Conservation (phyloP, 2,888 invertebrate genomes). For the Lasioglossum calceatum region DNA sequence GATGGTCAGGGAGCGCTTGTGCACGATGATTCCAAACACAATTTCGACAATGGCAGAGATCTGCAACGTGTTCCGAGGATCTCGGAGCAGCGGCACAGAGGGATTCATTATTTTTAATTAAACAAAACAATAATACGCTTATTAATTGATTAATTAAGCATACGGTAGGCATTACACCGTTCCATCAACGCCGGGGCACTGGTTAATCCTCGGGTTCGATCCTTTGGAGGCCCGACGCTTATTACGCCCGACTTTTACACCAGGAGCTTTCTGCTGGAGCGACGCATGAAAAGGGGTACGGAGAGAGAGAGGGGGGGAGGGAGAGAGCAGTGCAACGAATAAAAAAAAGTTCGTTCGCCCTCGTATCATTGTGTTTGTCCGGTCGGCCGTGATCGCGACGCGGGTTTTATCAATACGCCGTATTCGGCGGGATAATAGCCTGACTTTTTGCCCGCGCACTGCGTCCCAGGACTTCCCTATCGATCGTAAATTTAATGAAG, state of each 20-base stretch:
- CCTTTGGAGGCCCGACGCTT: conserved; percentile 63
- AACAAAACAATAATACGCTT: conserved; percentile 78
- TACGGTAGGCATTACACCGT: conserved; percentile 67
- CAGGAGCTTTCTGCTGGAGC: conserved; percentile 42
- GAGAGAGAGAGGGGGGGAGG: background rate
- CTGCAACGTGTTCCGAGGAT: conserved; percentile 29
- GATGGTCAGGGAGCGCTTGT: background rate
- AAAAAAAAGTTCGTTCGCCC: conserved; percentile 53
- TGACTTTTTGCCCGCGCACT: conserved; percentile 52
- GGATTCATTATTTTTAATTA: conserved; percentile 79
- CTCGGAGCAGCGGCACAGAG: conserved; percentile 42
- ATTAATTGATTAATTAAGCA: conserved; percentile 79
- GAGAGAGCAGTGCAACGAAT: background rate
- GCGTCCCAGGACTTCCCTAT: conserved; percentile 47
- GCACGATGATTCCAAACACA: conserved; percentile 47
- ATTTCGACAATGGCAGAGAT: conserved; percentile 39
- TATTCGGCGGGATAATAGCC: conserved; percentile 61
- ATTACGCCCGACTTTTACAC: conserved; percentile 64
- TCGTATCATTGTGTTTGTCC: conserved; percentile 58
- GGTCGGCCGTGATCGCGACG: conserved; percentile 57
- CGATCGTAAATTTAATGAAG: conserved; percentile 61
- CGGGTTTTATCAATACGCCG: conserved; percentile 59
- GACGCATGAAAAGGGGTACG: conserved; percentile 25
- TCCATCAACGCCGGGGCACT: conserved; percentile 60
- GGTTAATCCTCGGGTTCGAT: conserved; percentile 68